These are phyloP conservation scores for Myathropa florea DNA, from an alignment of 2,888 invertebrate species.

Conservation along the genomic window DNA sequence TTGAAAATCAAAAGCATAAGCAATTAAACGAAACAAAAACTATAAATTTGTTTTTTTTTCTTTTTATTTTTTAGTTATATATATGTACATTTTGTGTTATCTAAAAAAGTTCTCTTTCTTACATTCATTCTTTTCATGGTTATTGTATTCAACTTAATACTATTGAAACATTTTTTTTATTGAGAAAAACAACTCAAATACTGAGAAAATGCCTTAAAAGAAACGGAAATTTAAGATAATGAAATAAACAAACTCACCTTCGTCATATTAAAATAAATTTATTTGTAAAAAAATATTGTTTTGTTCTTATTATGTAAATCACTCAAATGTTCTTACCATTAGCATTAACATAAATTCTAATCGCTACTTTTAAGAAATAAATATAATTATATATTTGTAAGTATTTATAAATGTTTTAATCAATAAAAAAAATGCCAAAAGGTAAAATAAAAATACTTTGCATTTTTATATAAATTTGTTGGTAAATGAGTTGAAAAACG, in stretches of 20 bases:
- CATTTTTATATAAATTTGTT: conserved; percentile 42
- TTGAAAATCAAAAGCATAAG: conserved; percentile 9
- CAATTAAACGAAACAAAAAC: conserved; percentile 34
- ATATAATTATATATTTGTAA: conserved; percentile 54
- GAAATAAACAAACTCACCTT: conserved; percentile 52
- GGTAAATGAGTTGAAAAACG: conserved; percentile 55
- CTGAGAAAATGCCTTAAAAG: conserved; percentile 44
- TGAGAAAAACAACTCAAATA: conserved; percentile 20
- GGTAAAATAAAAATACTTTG: conserved; percentile 35
- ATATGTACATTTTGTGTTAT: conserved; percentile 28
- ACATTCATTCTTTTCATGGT: conserved; percentile 17
- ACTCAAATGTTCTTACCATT: conserved; percentile 72
- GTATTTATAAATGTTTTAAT: conserved; percentile 46
- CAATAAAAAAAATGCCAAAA: conserved; percentile 43
- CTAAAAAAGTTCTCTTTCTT: conserved; percentile 32
- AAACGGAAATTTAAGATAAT: conserved; percentile 49
- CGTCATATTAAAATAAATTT: conserved; percentile 70
- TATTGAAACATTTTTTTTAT: conserved; percentile 28
- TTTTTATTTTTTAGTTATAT: conserved; percentile 30
- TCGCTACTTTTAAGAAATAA: conserved; percentile 59
- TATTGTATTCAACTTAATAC: conserved; percentile 20
- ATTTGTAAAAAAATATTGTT: conserved; percentile 70
- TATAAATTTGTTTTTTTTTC: conserved; percentile 45
- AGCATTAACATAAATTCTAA: conserved; percentile 60
- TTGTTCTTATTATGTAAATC: conserved; percentile 72